Percentiles rank a stretch among this genome's conserved stretches.
Conservation (phyloP, 92 coral and sea anemone genomes). For the Porites rus region DNA sequence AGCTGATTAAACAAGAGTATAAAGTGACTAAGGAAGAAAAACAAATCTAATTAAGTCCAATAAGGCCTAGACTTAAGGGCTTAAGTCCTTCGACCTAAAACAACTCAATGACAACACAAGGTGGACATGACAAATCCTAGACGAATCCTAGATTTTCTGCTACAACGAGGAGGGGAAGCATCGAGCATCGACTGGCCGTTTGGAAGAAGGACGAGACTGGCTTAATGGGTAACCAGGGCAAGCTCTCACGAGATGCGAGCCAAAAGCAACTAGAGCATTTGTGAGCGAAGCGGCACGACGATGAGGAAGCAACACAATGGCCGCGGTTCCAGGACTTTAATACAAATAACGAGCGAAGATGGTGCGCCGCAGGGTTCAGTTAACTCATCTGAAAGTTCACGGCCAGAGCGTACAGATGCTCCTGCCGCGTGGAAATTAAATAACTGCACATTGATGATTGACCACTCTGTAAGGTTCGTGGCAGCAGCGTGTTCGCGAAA, state of each 20-base stretch:
- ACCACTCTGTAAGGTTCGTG: conserved; percentile 20
- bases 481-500: conserved; percentile 10
- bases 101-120: neutral
- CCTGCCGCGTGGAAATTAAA: neutral
- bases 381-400: neutral
- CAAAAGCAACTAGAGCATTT: neutral
- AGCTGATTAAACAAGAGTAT: neutral
- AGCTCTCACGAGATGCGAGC: neutral
- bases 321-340: conserved; percentile 38
- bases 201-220: neutral
- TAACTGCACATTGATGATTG: neutral
- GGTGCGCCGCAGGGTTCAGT: neutral
- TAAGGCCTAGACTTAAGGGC: neutral
- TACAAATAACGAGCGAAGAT: neutral
- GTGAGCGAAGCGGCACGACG: neutral
- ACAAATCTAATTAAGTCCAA: neutral
- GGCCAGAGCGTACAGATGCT: neutral
- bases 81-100: neutral
- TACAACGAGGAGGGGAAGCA: neutral
- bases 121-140: neutral
- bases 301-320: conserved; percentile 11
- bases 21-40: neutral
- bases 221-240: neutral
- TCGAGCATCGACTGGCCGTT: no score
- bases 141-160: neutral